Evolutionary conservation across 2,113 vertebrate genomes (phyloP).

Genomic region (Pontoporia blainvillei): DNA sequence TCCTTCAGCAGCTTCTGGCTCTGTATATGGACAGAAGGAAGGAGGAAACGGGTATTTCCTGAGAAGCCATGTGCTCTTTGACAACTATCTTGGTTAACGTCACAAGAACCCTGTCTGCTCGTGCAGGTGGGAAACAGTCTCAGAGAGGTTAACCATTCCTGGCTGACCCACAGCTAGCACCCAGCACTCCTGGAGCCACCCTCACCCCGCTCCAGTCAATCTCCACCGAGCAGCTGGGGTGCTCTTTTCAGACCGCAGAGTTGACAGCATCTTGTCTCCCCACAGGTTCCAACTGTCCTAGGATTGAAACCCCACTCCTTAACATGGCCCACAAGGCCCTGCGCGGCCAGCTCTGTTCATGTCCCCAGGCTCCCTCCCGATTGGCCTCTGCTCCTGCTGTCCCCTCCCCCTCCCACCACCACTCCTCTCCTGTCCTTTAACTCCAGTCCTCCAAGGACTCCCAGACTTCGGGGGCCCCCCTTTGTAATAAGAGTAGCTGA

Average conservation of each 20-base stretch:
- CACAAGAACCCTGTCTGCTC: not conserved
- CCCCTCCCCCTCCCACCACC: not conserved
- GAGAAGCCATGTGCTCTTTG: not conserved
- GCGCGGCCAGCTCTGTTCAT: not conserved
- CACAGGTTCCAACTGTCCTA: not conserved
- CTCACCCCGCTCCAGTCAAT: rapidly evolving
- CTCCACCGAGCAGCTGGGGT: not conserved
- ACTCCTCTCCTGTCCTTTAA: not conserved
- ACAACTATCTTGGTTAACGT: not conserved
- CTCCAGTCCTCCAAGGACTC: not conserved
- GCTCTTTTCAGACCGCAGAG: not conserved
- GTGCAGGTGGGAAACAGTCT: not conserved
- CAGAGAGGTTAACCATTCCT: not conserved
- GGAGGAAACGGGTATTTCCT: no score
- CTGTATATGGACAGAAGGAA: not conserved
- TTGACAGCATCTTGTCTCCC: not conserved
- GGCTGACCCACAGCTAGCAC: not conserved
- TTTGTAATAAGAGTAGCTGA: not conserved
- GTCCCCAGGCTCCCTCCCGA: not conserved
- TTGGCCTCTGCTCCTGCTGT: not conserved
- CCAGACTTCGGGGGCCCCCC: not conserved
- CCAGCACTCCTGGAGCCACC: not conserved
- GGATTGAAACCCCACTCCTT: not conserved
- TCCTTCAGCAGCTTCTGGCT: not conserved
- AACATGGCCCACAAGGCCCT: not conserved